Evolutionary conservation across 92 coral and sea anemone genomes (phyloP), one percentile per base, ranked within the genome.

Genomic region (Anthopleura xanthogrammica): DNA sequence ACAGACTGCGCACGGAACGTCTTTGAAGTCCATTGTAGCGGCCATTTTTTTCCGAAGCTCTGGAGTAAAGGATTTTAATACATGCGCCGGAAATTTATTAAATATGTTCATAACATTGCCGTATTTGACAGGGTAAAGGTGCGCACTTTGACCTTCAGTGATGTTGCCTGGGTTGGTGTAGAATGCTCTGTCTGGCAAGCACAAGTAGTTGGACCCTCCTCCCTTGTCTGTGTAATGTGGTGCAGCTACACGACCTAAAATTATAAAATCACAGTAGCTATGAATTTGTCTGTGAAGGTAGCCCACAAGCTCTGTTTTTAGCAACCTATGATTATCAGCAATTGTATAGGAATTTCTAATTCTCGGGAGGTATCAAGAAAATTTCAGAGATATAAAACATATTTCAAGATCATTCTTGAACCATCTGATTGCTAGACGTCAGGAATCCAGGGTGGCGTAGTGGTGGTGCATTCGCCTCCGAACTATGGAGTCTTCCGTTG

Each of bases 1-100:
- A 79, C 92, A 89, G 41, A 89, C 86, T 4, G 92, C 92, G 85
- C 92, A 89, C 0, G 92, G 92, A 41, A 89, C 84, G 73, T 82
- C 92, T 62, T 86, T 89, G 42, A 66, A 85, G 77, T 83, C 82
- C 22, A 85, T 29, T 7, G 88, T 16, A 11, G 20, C 41, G 10
- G 62, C 54, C 4, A 56, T 7, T 9, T 14, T 76, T 64, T 65
- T 71, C 16, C 52, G 83, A 52, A 70, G 52, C 41, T 71, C 83
- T 16, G 77, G 78, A 9, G 71, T 41, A n/a, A 85, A 23, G 23
- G 16, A 7, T 23, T 19, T 9, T 70, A 78, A 42, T 5, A 50
- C 19, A 1, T 56, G 12, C 17, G 19, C 73, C 29, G 83, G 17
- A 70, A 60, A 70, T 57, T 66, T 85, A 29, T 41, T 46, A 72